Evolutionary conservation across 2,113 vertebrate species (phyloP).

Genomic region (Callionymus lyra): DNA sequence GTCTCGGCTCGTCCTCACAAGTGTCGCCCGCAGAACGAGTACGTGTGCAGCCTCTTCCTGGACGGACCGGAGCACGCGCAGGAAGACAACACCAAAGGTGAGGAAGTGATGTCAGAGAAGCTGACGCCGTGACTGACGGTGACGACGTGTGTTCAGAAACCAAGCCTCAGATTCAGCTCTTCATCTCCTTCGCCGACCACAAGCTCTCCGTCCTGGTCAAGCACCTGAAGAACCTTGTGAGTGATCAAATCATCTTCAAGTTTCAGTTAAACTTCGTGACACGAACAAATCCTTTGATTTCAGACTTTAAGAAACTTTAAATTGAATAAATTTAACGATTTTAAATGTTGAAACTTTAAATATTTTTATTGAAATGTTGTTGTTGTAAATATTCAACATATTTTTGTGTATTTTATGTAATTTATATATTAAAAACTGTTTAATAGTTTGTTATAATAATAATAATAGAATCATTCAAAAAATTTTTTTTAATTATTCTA

Average conservation of each 20-base stretch:
- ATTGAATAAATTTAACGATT: no score
- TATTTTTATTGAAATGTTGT: neutral
- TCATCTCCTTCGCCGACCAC: conserved; percentile 54
- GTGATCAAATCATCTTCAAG: conserved; percentile 30
- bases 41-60: conserved; percentile 74
- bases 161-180: conserved; percentile 68
- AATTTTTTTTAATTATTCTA: no score
- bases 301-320: no score
- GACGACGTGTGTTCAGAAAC: conserved; percentile 24
- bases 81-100: conserved; percentile 23
- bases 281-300: no score
- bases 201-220: conserved; percentile 77
- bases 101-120: neutral
- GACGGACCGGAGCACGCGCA: conserved; percentile 56
- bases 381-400: no score
- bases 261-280: no score
- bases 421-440: no score
- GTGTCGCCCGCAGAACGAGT: conserved; percentile 69
- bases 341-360: neutral
- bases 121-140: neutral
- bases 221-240: conserved; percentile 80
- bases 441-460: no score
- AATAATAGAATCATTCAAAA: no score
- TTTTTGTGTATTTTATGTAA: no score
- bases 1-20: neutral